Base-by-base conservation (phyloP, 1,140 invertebrate species). In the Diabrotica undecimpunctata region DNA sequence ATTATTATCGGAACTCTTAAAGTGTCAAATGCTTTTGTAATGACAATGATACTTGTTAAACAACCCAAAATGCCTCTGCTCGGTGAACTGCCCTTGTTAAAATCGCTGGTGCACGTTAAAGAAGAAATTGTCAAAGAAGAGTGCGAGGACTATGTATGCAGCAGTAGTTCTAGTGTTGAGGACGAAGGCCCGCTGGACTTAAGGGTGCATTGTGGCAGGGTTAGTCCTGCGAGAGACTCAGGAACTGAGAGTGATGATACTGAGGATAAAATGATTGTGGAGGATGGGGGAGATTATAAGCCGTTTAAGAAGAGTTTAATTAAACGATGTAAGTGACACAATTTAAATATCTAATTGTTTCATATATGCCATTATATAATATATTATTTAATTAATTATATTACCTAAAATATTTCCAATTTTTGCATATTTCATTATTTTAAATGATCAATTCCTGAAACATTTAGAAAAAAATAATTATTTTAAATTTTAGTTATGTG, bases 291-390 rank as follows among this genome's bases (percentile, higher is more conserved):
- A 13, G 81, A 86, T 67, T 86, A 86, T 62, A 91, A 92, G 75
- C 90, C 91, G 14, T 93, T 93, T 83, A 94, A 94, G 82, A 94
- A 94, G 80, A 91, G 87, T 75, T 85, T 94, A 71, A 93, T 94
- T 84, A 90, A 90, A 82, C 84, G 92, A 86, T 94, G 91, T 94
- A 89, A 94, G 91, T 91, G 12, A 25, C n/a, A 0, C 25, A 25
- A 25, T 25, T 25, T 25, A n/a, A n/a, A n/a, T n/a, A n/a, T n/a
- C n/a, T n/a, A n/a, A n/a, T n/a, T n/a, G n/a, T n/a, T n/a, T n/a
- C n/a, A n/a, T n/a, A n/a, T n/a, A n/a, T n/a, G n/a, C n/a, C n/a
- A n/a, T n/a, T n/a, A n/a, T n/a, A n/a, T n/a, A n/a, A n/a, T n/a
- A n/a, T n/a, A n/a, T n/a, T n/a, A n/a, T n/a, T n/a, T n/a, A n/a